phyloP scores from a whole-genome alignment of 2,888 invertebrate species.

The Synergus gifuensis region DNA sequence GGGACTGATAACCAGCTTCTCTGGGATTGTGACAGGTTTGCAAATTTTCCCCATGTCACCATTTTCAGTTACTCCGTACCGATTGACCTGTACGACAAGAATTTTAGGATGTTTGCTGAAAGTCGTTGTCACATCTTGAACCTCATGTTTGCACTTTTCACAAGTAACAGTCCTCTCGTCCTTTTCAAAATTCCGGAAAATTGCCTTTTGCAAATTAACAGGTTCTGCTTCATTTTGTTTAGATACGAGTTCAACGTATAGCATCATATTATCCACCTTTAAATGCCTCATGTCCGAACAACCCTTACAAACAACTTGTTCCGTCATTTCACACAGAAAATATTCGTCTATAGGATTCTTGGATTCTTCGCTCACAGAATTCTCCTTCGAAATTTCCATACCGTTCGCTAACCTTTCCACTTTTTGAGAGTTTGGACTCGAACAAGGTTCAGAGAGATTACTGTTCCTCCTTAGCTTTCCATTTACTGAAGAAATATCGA shows the following conservation, averaged over 20 bases:
- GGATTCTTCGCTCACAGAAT: slow-evolving; percentile 29
- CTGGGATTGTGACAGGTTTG: slow-evolving; percentile 65
- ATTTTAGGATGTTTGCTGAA: slow-evolving; percentile 67
- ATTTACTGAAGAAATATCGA: slow-evolving; percentile 60
- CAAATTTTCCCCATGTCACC: slow-evolving; percentile 68
- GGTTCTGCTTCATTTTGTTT: slow-evolving; percentile 55
- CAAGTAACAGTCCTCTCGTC: slow-evolving; percentile 68
- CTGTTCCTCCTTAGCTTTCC: slow-evolving; percentile 42
- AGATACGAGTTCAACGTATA: slow-evolving; percentile 66
- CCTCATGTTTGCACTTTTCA: slow-evolving; percentile 64
- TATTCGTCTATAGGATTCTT: slow-evolving; percentile 68
- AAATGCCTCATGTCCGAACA: slow-evolving; percentile 65
- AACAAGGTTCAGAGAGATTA: slow-evolving; percentile 47
- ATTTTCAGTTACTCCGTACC: slow-evolving; percentile 66
- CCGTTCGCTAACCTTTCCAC: background rate
- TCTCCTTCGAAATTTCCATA: slow-evolving; percentile 17
- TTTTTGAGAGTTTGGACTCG: slow-evolving; percentile 46
- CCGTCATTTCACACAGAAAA: slow-evolving; percentile 66
- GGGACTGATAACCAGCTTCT: slow-evolving; percentile 59
- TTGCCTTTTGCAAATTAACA: slow-evolving; percentile 60
- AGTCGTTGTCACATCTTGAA: slow-evolving; percentile 63
- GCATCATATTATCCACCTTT: slow-evolving; percentile 68
- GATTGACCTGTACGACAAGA: slow-evolving; percentile 67
- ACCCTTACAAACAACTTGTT: slow-evolving; percentile 65
- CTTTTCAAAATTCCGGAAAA: slow-evolving; percentile 62